Base-by-base conservation (phyloP, 2,797 vertebrate genomes). In the Astyanax mexicanus region DNA sequence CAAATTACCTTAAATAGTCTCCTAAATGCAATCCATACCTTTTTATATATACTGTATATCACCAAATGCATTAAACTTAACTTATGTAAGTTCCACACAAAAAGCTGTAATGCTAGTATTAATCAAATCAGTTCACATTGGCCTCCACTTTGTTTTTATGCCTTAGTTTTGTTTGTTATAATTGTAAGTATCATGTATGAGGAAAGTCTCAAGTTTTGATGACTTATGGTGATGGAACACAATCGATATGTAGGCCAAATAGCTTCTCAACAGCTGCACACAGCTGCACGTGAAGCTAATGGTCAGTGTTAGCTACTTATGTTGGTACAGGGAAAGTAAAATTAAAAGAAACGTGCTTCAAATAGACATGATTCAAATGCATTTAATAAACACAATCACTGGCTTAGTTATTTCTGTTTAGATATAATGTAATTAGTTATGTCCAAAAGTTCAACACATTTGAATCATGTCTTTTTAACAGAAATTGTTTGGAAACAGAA, bases 201-300 rank as follows among this genome's bases (percentile, higher is more conserved):
- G 6, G 15, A 55, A 23, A 6, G 13, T 35, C 25, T 35, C 55
- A 35, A 12, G 27, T 12, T 25, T 9, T 21, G 19, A 35, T 5
- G 29, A 32, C 5, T 32, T 12, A 57, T 9, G 3, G 25, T 6
- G 27, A 4, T 29, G 25, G 15, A 1, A 25, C 1, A 8, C 19
- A 12, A 5, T 13, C 23, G 21, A 25, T 21, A 67, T n/a, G n/a
- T 37, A 47, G 17, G 66, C 49, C 72, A 66, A 66, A 74, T 61
- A 55, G 55, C 44, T 25, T 66, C 27, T n/a, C 1, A 32, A 10
- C 6, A 54, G 23, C 10, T 25, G 8, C 6, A 13, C 37, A 2
- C 35, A 52, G 21, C 4, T 32, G 29, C 8, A 49, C 21, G 19
- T 10, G 19, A 51, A 23, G 23, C 29, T 32, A 5, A 5, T 32